Evolutionary conservation across 2,888 invertebrate species (phyloP).

Genomic region (Tridacna crocea): DNA sequence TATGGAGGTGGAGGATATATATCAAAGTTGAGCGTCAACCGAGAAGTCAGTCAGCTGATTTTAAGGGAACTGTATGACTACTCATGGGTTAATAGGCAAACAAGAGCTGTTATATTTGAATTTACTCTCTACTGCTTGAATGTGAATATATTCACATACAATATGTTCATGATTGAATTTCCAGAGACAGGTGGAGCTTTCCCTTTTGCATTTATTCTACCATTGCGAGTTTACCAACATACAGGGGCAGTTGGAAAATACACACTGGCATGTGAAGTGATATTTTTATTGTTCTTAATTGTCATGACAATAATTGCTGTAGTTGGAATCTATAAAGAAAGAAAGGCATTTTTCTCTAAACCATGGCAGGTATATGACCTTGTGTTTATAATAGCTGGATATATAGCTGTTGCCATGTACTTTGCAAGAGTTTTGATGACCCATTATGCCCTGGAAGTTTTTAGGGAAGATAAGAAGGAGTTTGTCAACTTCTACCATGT

Average conservation of each 20-base stretch:
- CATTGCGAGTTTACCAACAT: slow-evolving; percentile 69
- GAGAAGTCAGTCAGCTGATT: slow-evolving; percentile 65
- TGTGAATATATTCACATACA: slow-evolving; percentile 75
- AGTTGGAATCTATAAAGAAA: slow-evolving; percentile 57
- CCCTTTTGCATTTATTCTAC: slow-evolving; percentile 64
- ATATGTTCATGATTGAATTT: slow-evolving; percentile 75
- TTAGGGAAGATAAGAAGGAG: slow-evolving; percentile 67
- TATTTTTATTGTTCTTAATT: slow-evolving; percentile 63
- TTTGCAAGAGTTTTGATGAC: slow-evolving; percentile 57
- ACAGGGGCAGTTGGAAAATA: slow-evolving; percentile 63
- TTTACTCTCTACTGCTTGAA: slow-evolving; percentile 77
- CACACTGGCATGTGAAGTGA: slow-evolving; percentile 64
- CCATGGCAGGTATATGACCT: slow-evolving; percentile 71
- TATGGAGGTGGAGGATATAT: slow-evolving; percentile 78
- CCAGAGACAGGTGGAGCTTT: slow-evolving; percentile 76
- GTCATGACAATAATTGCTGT: slow-evolving; percentile 55
- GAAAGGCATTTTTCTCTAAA: slow-evolving; percentile 58
- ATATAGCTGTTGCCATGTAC: slow-evolving; percentile 64
- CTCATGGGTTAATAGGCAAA: slow-evolving; percentile 76
- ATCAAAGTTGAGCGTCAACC: slow-evolving; percentile 69
- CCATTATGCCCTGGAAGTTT: slow-evolving; percentile 60
- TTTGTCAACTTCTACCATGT: slow-evolving; percentile 76
- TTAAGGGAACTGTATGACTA: slow-evolving; percentile 61
- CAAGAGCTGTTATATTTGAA: slow-evolving; percentile 76
- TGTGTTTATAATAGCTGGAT: slow-evolving; percentile 53